These are phyloP conservation scores for Tokudaia muenninki DNA, from an alignment of 2,797 vertebrate genomes.

Conservation along the genomic window DNA sequence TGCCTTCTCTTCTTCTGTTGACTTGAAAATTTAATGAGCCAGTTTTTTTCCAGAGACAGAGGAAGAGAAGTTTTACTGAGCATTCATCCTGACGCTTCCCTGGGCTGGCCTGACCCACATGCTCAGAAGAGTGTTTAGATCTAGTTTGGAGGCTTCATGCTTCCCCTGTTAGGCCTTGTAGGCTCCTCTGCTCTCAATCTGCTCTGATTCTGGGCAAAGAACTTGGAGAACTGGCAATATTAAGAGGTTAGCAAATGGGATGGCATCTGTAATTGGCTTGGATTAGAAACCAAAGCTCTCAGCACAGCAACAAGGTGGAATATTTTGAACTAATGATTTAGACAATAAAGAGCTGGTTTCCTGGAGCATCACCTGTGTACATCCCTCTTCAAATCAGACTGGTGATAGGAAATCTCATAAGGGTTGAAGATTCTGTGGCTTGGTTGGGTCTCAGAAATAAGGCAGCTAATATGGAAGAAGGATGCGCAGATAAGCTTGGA, in stretches of 20 bases:
- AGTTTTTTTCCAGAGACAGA: constrained; percentile 66
- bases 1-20: constrained; percentile 77
- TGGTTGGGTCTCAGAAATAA: background rate
- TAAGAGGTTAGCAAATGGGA: constrained; percentile 84
- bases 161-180: background rate
- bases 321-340: constrained; percentile 77
- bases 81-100: background rate
- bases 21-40: constrained; percentile 76
- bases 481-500: rapidly evolving
- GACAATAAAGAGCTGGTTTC: constrained; percentile 81
- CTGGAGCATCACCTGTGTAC: constrained; percentile 58
- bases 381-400: constrained; percentile 30
- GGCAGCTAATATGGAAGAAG: background rate
- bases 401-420: constrained; percentile 39
- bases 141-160: background rate
- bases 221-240: constrained; percentile 79
- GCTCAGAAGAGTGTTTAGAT: background rate
- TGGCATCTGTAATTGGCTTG: constrained; percentile 83
- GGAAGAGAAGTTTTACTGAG: constrained; percentile 56
- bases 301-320: constrained; percentile 82
- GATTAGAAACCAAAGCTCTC: constrained; percentile 85
- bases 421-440: background rate
- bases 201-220: constrained; percentile 76
- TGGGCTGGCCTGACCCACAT: background rate
- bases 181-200: background rate